Evolutionary conservation across 2,797 vertebrate species (phyloP), one percentile per base, ranked within the genome.

Genomic region (Sternotherus odoratus): DNA sequence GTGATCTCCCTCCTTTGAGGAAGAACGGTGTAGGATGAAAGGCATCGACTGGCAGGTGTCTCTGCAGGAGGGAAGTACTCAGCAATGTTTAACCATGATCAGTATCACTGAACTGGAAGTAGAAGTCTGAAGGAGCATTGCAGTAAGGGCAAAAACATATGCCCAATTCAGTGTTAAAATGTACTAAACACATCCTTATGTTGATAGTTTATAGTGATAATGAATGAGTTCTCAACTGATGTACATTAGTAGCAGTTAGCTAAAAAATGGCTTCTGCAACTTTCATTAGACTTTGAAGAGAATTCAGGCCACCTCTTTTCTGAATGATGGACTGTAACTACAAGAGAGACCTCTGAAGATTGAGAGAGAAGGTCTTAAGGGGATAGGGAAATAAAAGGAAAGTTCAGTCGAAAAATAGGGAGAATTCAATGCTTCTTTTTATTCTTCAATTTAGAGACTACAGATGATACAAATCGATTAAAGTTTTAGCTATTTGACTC

Each of bases 1-100:
- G 63, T 60, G 69, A 36, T 23, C 97, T 97, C 95, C 96, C 97
- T 97, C 96, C 97, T 95, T 97, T 97, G 95, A 97, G 97, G 97
- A 97, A 97, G 96, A 96, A 97, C 87, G 96, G 84, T 95, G 96
- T 81, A 83, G 92, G 92, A 77, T 96, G 96, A 95, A 94, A 92
- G 84, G 92, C 93, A 96, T 97, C 97, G 66, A 91, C 49, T 95
- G 85, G 50, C 81, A 96, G 79, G 83, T 86, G 77, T 79, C 33
- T 95, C 95, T 96, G 86, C 85, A 97, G 93, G 94, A 97, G 83
- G 85, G 89, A 86, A 96, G 89, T 36, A 91, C 92, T 97, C 91
- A 94, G 82, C 88, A 97, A 89, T 91, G 82, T 83, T 94, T 82
- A 92, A 91, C 69, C 92, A 90, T 6, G 43, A 87, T 94, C 87